phyloP scores from a whole-genome alignment of 2,888 invertebrate species.

The Galeruca laticollis region DNA sequence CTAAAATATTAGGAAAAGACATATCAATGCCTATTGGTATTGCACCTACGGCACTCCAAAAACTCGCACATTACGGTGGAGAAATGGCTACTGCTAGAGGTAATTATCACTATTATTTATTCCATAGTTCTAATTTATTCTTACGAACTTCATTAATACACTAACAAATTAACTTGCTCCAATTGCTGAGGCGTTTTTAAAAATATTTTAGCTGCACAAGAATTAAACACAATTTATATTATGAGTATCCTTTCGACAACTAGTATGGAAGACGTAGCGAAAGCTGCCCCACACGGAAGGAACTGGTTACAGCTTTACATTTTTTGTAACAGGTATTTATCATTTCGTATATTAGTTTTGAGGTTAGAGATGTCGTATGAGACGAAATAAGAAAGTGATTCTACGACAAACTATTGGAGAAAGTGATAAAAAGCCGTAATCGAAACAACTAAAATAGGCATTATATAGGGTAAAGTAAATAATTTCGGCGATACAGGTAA shows the following conservation, averaged over 20 bases:
- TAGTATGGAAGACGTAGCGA: constrained; percentile 88
- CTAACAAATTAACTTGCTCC: not conserved
- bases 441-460: too few relatives aligned
- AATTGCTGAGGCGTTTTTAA: not conserved
- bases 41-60: constrained; percentile 91
- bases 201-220: constrained; percentile 76
- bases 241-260: constrained; percentile 88
- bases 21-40: constrained; percentile 83
- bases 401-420: too few relatives aligned
- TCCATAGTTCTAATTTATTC: too few relatives aligned
- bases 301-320: constrained; percentile 96
- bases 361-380: too few relatives aligned
- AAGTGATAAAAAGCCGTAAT: too few relatives aligned
- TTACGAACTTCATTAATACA: too few relatives aligned
- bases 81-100: constrained; percentile 86
- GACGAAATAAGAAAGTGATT: too few relatives aligned
- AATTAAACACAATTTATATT: constrained; percentile 80
- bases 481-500: too few relatives aligned
- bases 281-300: constrained; percentile 78
- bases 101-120: constrained; percentile 64
- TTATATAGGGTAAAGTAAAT: too few relatives aligned
- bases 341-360: not conserved
- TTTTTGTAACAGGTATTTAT: constrained; percentile 79
- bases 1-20: constrained; percentile 74
- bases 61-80: constrained; percentile 90